Evolutionary conservation across 2,888 invertebrate species (phyloP).

Genomic region (Cantharis rufa): DNA sequence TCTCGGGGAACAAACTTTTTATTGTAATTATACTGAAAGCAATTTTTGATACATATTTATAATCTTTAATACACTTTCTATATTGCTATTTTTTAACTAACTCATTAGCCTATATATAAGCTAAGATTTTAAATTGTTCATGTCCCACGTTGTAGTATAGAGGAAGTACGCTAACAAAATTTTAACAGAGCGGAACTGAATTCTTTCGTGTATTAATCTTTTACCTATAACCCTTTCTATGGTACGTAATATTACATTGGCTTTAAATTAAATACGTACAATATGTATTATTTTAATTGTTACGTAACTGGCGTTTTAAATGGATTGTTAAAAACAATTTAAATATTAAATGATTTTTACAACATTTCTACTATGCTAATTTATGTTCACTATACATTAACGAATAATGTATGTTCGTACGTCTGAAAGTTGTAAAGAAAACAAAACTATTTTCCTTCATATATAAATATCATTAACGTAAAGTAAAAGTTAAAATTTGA

Average conservation of each 20-base stretch:
- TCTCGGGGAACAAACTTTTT: background rate
- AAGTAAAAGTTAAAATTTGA: background rate
- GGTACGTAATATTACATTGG: background rate
- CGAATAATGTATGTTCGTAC: background rate
- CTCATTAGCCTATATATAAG: slow-evolving; percentile 2
- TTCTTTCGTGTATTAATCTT: slow-evolving; percentile 2
- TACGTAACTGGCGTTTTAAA: background rate
- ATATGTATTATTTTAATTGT: background rate
- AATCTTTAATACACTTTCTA: slow-evolving; percentile 2
- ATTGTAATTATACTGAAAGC: background rate
- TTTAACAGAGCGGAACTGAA: slow-evolving; percentile 16
- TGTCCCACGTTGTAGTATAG: slow-evolving; percentile 2
- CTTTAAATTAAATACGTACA: background rate
- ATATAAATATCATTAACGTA: background rate
- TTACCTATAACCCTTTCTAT: background rate
- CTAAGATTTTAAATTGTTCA: slow-evolving; percentile 4
- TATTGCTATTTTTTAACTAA: background rate
- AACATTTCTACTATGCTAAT: background rate
- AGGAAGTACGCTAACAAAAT: slow-evolving; percentile 10
- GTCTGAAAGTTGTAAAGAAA: background rate
- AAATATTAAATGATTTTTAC: background rate
- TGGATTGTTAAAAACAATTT: background rate
- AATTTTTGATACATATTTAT: background rate
- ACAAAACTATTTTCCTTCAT: background rate
- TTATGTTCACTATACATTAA: background rate